Conservation (phyloP, 2,113 vertebrate species). For the Atrichornis clamosus region DNA sequence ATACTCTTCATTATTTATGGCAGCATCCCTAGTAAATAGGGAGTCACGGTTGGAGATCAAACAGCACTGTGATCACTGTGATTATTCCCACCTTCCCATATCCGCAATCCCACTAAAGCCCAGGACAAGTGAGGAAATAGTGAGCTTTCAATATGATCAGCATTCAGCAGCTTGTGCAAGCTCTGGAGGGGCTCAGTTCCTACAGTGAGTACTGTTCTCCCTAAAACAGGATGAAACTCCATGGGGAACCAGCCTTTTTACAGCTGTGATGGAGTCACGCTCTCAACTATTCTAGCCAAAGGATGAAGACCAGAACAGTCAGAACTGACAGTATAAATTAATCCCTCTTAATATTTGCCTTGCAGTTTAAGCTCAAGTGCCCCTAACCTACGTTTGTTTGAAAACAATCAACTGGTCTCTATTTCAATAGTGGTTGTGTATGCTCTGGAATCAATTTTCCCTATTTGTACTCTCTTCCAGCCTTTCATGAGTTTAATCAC, state of each 20-base stretch:
- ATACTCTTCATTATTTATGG: neutral
- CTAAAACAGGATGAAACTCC: neutral
- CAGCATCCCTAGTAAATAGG: neutral
- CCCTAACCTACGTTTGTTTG: slow-evolving; percentile 9
- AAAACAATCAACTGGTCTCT: slow-evolving; percentile 25
- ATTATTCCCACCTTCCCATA: neutral
- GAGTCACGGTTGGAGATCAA: neutral
- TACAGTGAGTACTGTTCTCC: neutral
- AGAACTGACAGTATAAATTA: slow-evolving; percentile 21
- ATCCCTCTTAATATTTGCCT: slow-evolving; percentile 48
- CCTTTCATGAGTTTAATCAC: neutral
- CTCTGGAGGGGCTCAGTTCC: neutral
- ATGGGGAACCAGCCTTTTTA: neutral
- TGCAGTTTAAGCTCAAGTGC: slow-evolving; percentile 17
- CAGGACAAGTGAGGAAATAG: neutral
- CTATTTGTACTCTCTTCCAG: neutral
- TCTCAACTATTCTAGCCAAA: neutral
- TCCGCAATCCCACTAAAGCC: neutral
- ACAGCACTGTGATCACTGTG: neutral
- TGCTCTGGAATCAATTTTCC: slow-evolving; percentile 21
- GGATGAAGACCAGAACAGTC: neutral
- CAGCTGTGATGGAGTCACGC: neutral
- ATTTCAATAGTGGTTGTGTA: slow-evolving; percentile 3
- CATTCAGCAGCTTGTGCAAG: neutral
- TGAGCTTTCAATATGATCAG: neutral